These are phyloP conservation scores for Cygnus olor DNA, from an alignment of 2,797 vertebrate species.

Conservation along the genomic window DNA sequence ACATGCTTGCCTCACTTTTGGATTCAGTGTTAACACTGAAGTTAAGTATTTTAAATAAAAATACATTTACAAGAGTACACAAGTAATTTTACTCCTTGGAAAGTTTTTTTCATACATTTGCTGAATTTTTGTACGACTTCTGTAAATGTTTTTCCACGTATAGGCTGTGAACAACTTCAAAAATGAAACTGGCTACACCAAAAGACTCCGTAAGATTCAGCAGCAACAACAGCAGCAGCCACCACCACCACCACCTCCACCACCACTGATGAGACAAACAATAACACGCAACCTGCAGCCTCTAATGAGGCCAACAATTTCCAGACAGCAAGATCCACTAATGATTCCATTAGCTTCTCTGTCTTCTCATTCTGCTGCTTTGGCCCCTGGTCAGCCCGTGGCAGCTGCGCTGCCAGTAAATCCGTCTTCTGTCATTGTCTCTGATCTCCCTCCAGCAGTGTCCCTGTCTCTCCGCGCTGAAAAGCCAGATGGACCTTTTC, in stretches of 20 bases:
- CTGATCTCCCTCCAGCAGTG: constrained; percentile 78
- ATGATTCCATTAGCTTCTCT: constrained; percentile 80
- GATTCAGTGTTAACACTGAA: background rate
- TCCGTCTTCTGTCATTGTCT: constrained; percentile 71
- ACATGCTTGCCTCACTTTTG: background rate
- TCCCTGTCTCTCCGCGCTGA: constrained; percentile 78
- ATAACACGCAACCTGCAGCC: constrained; percentile 80
- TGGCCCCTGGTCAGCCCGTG: constrained; percentile 70
- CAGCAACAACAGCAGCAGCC: constrained; percentile 42
- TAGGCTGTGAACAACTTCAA: constrained; percentile 97
- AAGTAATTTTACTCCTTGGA: background rate
- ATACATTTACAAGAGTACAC: background rate
- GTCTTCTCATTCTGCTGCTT: constrained; percentile 66
- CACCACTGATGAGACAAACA: constrained; percentile 58
- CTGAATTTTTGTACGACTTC: background rate
- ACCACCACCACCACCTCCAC: background rate
- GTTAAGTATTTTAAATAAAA: background rate
- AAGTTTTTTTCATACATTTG: accelerated
- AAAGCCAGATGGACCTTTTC: constrained; percentile 79
- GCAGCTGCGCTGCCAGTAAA: constrained; percentile 71
- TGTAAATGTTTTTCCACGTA: background rate
- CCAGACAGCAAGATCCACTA: constrained; percentile 89
- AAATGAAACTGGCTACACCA: constrained; percentile 88
- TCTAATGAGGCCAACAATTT: constrained; percentile 75
- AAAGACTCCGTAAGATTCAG: constrained; percentile 79